Conservation (phyloP, 2,113 vertebrate genomes). For the Macrotis lagotis region DNA sequence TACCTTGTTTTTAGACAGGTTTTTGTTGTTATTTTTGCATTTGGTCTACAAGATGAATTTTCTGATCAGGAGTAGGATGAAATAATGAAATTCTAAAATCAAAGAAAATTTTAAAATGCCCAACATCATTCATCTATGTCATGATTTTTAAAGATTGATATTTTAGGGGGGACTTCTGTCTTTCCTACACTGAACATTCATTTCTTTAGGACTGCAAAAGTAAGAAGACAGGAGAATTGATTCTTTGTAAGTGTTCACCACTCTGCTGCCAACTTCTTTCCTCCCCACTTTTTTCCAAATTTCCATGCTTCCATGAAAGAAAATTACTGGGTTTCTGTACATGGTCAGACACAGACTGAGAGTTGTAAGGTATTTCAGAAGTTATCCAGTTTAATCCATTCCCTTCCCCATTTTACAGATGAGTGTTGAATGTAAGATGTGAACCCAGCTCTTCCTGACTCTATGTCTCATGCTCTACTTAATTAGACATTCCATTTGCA, state of each 20-base stretch:
- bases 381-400: neutral
- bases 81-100: conserved; percentile 16
- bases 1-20: neutral
- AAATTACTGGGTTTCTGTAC: neutral
- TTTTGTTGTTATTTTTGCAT: neutral
- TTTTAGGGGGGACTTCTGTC: neutral
- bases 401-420: neutral
- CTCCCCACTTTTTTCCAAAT: neutral
- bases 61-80: conserved; percentile 19
- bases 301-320: neutral
- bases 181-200: conserved; percentile 12
- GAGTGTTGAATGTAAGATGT: neutral
- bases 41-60: conserved; percentile 24
- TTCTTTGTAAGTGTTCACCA: neutral
- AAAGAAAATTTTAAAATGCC: neutral
- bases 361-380: neutral
- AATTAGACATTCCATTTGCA: neutral
- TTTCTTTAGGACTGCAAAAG: conserved; percentile 31
- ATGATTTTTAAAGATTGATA: conserved; percentile 12
- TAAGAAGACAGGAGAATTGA: neutral
- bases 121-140: conserved; percentile 10
- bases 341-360: neutral
- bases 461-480: neutral
- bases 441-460: neutral
- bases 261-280: neutral